phyloP scores from a whole-genome alignment of 2,888 invertebrate genomes.

The Cacoxenus indagator region DNA sequence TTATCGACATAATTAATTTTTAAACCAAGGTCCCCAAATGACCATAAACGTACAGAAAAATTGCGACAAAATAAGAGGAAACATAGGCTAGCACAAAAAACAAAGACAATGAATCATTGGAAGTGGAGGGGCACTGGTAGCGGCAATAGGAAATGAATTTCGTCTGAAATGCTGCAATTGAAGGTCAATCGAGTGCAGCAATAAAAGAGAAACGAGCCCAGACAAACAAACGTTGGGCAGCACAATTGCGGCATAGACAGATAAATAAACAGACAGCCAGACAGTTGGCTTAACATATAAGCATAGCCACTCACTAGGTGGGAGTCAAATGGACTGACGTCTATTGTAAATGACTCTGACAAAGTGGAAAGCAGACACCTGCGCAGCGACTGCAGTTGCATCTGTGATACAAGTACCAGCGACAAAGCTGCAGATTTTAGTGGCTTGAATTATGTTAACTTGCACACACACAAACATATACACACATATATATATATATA shows the following conservation, averaged over 20 bases:
- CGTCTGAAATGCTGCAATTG: constrained; percentile 40
- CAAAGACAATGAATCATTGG: constrained; percentile 1
- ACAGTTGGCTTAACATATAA: neutral
- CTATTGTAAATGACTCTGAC: neutral
- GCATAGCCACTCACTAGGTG: neutral
- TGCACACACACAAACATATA: no score
- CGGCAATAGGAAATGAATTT: neutral
- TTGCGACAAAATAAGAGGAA: neutral
- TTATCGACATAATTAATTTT: neutral
- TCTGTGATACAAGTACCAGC: neutral
- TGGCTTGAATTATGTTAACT: no score
- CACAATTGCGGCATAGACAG: neutral
- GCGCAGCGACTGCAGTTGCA: constrained; percentile 5
- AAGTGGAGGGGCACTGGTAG: neutral
- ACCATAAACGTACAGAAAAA: constrained; percentile 1
- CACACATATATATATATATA: neutral
- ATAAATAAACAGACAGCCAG: neutral
- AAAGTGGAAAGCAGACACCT: neutral
- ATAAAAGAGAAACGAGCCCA: constrained; percentile 25
- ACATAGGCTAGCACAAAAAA: constrained; percentile 25
- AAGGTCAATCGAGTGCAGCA: constrained; percentile 56
- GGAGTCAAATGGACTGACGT: no score
- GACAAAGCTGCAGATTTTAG: constrained; percentile 2
- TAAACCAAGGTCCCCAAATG: neutral
- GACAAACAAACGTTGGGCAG: neutral